These are phyloP conservation scores for Hippocampus comes DNA, from an alignment of 2,113 vertebrate genomes.

Conservation along the genomic window DNA sequence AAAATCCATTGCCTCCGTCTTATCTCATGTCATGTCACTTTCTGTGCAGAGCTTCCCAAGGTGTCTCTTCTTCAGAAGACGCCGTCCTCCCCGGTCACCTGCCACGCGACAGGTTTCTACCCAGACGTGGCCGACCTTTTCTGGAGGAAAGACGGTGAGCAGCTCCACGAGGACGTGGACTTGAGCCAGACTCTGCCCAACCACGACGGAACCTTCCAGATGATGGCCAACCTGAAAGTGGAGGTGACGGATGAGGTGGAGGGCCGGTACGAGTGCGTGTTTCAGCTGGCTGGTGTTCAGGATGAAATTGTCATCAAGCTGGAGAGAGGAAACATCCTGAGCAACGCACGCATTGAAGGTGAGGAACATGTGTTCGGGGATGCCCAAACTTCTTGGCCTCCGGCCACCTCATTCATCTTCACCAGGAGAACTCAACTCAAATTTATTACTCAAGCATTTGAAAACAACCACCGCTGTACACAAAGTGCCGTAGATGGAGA, in stretches of 20 bases:
- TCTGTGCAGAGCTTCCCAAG: not conserved
- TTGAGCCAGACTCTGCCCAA: conserved; percentile 42
- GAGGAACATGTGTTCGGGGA: not conserved
- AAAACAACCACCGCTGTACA: too few species aligned
- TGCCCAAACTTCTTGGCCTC: too few species aligned
- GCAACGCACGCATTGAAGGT: not conserved
- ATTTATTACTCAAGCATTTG: too few species aligned
- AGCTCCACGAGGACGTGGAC: conserved; percentile 37
- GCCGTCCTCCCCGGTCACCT: conserved; percentile 38
- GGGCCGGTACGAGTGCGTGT: conserved; percentile 24
- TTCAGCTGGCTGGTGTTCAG: conserved; percentile 2
- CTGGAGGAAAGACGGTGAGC: conserved; percentile 34
- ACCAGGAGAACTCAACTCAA: not conserved
- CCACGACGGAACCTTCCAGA: conserved; percentile 14
- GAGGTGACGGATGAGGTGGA: conserved; percentile 7
- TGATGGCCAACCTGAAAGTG: conserved; percentile 18
- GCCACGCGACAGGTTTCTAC: conserved; percentile 44
- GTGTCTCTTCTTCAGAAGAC: conserved; percentile 36
- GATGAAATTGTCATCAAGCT: not conserved
- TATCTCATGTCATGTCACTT: not conserved
- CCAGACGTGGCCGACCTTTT: conserved; percentile 17
- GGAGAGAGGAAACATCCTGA: conserved; percentile 9
- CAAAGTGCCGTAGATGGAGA: too few species aligned
- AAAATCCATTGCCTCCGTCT: not conserved
- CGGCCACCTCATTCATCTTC: not conserved